Evolutionary conservation across 2,888 invertebrate species (phyloP), one percentile per base, ranked within the genome.

Genomic region (Seira sanloemensis): DNA sequence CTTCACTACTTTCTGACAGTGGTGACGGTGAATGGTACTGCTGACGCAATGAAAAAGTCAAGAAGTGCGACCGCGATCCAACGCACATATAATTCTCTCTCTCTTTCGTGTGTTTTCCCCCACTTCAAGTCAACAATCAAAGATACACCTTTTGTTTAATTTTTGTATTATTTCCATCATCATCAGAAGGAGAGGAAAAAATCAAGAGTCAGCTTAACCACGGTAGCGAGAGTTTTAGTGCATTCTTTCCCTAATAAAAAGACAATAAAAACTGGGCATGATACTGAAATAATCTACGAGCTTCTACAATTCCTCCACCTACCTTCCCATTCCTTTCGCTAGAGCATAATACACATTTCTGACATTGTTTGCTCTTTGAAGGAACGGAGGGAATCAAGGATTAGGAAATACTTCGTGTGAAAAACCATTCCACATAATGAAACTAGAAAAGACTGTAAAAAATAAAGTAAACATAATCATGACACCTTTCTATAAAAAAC

Each of bases 401-500:
- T 37, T 37, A 37, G 5, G 37, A 37, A 37, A 37, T 37, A 37
- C 37, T 37, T 65, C 78, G 71, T 78, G 78, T 78, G 71, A 78
- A 78, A 69, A 71, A 69, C 65, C 65, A 62, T 58, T 69, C 58
- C 23, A 78, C 37, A 37, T 37, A 37, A 37, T 37, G 12, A 12
- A 37, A 7, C 12, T 37, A 37, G 12, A 37, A 37, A 37, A 37
- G 37, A 37, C 37, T 7, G 37, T n/a, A 37, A 12, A 37, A 12
- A 37, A 37, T 37, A 37, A 37, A 37, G 37, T 80, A 74, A 73
- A 67, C 67, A 80, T 80, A 72, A 74, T 69, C 79, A 80, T 80
- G 79, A 80, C 73, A 74, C 79, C 79, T 80, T 80, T 54, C 65
- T 19, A 78, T 23, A 68, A 68, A 80, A 80, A 54, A n/a, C n/a